A percentile compares a stretch with the other conserved stretches of the same genome.
phyloP scores from a whole-genome alignment of 2,797 vertebrate genomes.

The Eremophila alpestris region DNA sequence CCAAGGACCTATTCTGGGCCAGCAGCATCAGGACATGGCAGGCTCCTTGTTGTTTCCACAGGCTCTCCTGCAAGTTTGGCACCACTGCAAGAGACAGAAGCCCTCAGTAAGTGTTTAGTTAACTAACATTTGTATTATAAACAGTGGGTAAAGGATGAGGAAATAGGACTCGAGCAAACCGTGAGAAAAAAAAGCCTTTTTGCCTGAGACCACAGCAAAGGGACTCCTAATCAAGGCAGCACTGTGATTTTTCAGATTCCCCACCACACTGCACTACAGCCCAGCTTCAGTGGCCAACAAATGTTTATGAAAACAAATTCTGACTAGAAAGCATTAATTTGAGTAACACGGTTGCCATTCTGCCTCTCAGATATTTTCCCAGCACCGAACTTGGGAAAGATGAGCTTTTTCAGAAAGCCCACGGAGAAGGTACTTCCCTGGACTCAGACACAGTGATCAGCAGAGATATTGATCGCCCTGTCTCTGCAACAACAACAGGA shows the following conservation, averaged over 20 bases:
- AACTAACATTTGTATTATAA: constrained; percentile 64
- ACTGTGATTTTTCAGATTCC: constrained; percentile 36
- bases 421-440: constrained; percentile 21
- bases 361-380: background rate
- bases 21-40: background rate
- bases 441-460: constrained; percentile 36
- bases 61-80: background rate
- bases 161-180: constrained; percentile 9
- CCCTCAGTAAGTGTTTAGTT: constrained; percentile 53
- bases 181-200: constrained; percentile 68
- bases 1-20: background rate
- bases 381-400: constrained; percentile 26
- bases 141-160: constrained; percentile 57
- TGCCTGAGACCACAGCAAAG: constrained; percentile 50
- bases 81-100: constrained; percentile 18
- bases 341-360: background rate
- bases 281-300: background rate
- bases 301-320: constrained; percentile 27
- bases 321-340: constrained; percentile 35
- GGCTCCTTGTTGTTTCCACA: background rate
- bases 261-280: background rate
- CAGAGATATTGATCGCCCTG: constrained; percentile 16
- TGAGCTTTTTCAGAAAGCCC: constrained; percentile 6
- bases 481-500: constrained; percentile 55
- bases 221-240: constrained; percentile 19